A percentile compares a stretch with the other conserved stretches of the same genome.
Evolutionary conservation across 1,140 invertebrate species (phyloP).

Genomic region (Idris sp.): DNA sequence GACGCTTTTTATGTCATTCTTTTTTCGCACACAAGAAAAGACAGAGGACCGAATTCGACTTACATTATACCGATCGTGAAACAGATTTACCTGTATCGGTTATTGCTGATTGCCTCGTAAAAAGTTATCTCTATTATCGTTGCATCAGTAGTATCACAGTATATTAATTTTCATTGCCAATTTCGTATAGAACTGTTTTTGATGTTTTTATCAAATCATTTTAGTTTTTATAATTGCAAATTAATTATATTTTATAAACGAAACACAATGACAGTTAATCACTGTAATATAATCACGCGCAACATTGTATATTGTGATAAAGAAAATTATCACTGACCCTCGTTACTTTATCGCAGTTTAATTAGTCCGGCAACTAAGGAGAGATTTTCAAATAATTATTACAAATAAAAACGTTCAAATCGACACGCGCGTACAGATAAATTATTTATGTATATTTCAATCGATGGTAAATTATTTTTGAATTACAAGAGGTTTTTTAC

Average conservation of each 20-base stretch:
- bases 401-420: conserved; percentile 31
- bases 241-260: conserved; percentile 24
- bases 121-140: conserved; percentile 9
- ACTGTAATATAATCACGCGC: conserved; percentile 37
- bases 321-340: conserved; percentile 51
- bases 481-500: too few relatives aligned
- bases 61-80: conserved; percentile 22
- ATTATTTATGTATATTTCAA: conserved; percentile 32
- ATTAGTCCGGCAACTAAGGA: conserved; percentile 57
- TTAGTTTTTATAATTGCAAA: too few relatives aligned
- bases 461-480: too few relatives aligned
- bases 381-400: conserved; percentile 33
- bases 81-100: conserved; percentile 38
- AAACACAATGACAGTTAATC: conserved; percentile 21
- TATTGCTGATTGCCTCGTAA: conserved; percentile 44
- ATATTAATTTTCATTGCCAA: conserved; percentile 32
- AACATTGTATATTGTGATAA: conserved; percentile 41
- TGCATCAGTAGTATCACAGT: conserved; percentile 4
- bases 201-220: too few relatives aligned
- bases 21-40: conserved; percentile 36
- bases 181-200: too few relatives aligned
- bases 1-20: conserved; percentile 47
- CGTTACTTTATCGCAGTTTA: conserved; percentile 52
- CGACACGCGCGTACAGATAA: conserved; percentile 36
- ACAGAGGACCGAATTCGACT: conserved; percentile 1